Conservation (phyloP, 2,888 invertebrate genomes). For the Athripsodes cinereus region DNA sequence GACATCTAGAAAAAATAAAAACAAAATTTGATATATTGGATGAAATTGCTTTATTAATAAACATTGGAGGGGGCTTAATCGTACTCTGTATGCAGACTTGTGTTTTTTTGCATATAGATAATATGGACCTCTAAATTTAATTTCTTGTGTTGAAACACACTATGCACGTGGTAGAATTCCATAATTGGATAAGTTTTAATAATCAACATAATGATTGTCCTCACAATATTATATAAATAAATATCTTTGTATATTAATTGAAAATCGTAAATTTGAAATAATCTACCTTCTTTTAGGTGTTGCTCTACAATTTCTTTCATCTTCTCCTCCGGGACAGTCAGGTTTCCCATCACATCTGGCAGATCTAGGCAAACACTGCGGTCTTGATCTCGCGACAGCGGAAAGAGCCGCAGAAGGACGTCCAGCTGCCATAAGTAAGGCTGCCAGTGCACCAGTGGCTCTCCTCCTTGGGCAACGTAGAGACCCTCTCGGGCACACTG, state of each 20-base stretch:
- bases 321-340: conserved; percentile 73
- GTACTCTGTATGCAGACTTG: no score
- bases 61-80: no score
- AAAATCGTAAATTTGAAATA: not conserved
- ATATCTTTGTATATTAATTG: not conserved
- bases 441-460: conserved; percentile 45
- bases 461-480: conserved; percentile 62
- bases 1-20: conserved; percentile 65
- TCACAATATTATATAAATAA: no score
- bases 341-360: conserved; percentile 73
- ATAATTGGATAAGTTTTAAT: no score
- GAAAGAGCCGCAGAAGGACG: conserved; percentile 41
- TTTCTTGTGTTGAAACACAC: no score
- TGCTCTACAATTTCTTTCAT: conserved; percentile 61
- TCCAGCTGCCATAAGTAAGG: conserved; percentile 73
- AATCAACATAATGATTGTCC: no score
- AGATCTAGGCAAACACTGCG: conserved; percentile 69
- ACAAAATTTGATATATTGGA: no score
- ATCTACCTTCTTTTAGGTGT: conserved; percentile 51
- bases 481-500: conserved; percentile 54
- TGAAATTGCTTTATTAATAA: no score
- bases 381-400: conserved; percentile 28
- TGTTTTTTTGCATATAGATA: no score
- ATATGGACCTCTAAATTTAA: no score
- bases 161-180: not conserved